phyloP scores from a whole-genome alignment of 2,797 vertebrate species.

The Alosa sapidissima region DNA sequence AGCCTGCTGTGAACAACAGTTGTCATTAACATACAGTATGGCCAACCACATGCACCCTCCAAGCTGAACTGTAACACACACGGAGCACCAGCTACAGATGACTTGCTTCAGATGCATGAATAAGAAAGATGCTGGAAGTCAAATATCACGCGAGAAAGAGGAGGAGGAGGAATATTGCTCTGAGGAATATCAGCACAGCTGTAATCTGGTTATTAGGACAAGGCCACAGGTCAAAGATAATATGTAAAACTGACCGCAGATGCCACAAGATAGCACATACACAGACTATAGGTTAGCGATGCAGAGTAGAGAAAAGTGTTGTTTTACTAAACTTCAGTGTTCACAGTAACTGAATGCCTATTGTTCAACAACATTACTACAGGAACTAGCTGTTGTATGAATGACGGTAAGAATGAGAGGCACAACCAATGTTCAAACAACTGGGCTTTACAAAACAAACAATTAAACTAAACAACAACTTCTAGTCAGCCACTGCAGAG shows the following conservation, averaged over 20 bases:
- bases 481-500: background rate
- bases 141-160: background rate
- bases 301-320: background rate
- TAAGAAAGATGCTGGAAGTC: background rate
- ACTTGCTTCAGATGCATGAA: background rate
- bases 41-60: background rate
- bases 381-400: background rate
- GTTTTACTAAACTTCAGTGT: background rate
- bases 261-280: background rate
- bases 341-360: background rate
- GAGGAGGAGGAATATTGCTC: background rate
- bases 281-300: background rate
- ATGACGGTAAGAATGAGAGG: background rate
- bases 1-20: constrained; percentile 19
- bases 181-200: background rate
- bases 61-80: background rate
- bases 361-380: background rate
- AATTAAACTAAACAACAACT: background rate
- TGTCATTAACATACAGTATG: background rate
- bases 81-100: background rate
- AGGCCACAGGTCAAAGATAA: background rate
- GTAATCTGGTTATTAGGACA: background rate
- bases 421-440: background rate
- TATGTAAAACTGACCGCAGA: background rate
- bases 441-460: background rate